Base-by-base conservation (phyloP, 30 jellyfish, hydroid and myxozoan species). In the Mastigias papua region DNA sequence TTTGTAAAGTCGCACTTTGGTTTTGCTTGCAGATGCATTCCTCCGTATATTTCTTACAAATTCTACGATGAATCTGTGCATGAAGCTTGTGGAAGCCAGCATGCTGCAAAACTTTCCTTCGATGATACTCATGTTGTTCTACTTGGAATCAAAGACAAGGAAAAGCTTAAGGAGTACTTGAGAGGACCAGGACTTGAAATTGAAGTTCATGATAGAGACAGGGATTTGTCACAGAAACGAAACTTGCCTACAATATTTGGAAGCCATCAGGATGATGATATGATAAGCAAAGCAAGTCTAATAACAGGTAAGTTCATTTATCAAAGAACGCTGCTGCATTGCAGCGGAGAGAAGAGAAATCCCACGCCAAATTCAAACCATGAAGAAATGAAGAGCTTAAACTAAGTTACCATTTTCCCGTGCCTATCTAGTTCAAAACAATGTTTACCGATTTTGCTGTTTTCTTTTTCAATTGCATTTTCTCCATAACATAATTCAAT, bases 181-280 rank as follows among this genome's bases (percentile, higher is more conserved):
- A 92, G 90, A 71, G 98, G 99, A 3, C 98, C 98, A 20, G 95
- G 93, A 8, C 75, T 95, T 30, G 86, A 80, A 33, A 90, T 95
- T 61, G 99, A 89, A 69, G 88, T 95, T 32, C 99, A 95, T 65
- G 99, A 95, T 65, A 58, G 99, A 63, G 99, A 95, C 64, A 68
- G 89, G n/a, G 78, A 80, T 29, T n/a, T 42, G 31, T 78, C 51
- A 34, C 86, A 22, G 74, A 81, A 80, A 66, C 51, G 70, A 54
- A 80, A 81, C 33, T 31, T 34, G 57, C 82, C 93, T 23, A 57
- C 91, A 32, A 78, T 90, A 27, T 95, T 95, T 70, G 99, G 99
- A 23, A 70, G 78, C 23, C 67, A 82, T 22, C 91, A 46, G 23
- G 90, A 75, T 69, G 99, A 95, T 79, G 17, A 10, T 25, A 64